These are phyloP conservation scores for Channa argus DNA, from an alignment of 2,113 vertebrate species.

Conservation along the genomic window DNA sequence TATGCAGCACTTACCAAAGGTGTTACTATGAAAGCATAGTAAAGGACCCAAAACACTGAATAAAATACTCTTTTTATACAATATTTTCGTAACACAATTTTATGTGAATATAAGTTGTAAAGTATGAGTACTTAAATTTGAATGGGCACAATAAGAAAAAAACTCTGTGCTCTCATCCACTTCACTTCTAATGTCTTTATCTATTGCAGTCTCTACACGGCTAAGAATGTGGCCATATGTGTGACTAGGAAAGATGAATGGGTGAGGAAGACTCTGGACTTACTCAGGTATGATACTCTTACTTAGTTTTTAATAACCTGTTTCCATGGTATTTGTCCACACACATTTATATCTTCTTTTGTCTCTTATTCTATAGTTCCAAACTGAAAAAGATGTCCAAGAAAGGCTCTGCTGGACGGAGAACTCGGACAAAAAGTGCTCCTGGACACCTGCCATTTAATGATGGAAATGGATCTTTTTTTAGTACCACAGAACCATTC, in stretches of 20 bases:
- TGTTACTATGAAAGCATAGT: too few species aligned
- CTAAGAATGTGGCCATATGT: constrained; percentile 62
- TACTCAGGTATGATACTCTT: constrained; percentile 71
- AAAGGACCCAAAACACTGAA: too few species aligned
- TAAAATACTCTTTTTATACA: too few species aligned
- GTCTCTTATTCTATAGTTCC: constrained; percentile 38
- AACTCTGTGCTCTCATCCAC: too few species aligned
- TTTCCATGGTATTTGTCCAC: background rate
- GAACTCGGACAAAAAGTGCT: background rate
- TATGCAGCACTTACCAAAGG: too few species aligned
- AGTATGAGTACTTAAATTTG: too few species aligned
- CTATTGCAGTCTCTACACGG: constrained; percentile 74
- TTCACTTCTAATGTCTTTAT: background rate
- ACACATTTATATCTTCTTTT: background rate
- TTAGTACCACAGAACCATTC: constrained; percentile 3
- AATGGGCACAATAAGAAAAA: too few species aligned
- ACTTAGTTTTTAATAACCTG: background rate
- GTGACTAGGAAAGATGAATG: constrained; percentile 59
- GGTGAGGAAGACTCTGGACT: constrained; percentile 68
- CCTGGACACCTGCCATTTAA: background rate
- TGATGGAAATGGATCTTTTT: background rate
- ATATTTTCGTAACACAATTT: too few species aligned
- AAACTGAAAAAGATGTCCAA: constrained; percentile 70
- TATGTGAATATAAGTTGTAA: too few species aligned
- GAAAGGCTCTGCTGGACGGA: background rate